These are phyloP conservation scores for zebrafish (Danio rerio) DNA, from an alignment of 2,113 vertebrate species.

Conservation along the genomic window DNA sequence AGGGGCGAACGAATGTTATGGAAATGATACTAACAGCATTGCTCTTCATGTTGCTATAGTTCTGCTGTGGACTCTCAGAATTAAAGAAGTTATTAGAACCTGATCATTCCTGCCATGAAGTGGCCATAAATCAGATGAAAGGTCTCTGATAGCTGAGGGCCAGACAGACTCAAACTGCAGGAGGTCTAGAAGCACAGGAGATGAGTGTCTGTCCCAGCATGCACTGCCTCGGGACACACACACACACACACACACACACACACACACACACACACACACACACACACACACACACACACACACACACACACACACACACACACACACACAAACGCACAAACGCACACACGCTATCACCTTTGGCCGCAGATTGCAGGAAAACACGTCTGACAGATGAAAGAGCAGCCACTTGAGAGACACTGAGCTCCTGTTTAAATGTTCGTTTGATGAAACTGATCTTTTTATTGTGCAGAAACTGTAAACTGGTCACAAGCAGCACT, in stretches of 20 bases:
- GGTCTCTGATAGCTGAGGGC: neutral
- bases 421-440: neutral
- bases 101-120: too few relatives aligned
- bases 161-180: neutral
- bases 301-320: neutral
- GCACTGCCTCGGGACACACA: neutral
- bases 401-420: neutral
- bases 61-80: too few relatives aligned
- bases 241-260: neutral
- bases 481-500: neutral
- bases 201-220: slow-evolving; percentile 13
- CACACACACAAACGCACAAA: neutral
- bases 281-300: neutral
- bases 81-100: neutral
- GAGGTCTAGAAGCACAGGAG: neutral
- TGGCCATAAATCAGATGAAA: neutral
- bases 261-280: neutral
- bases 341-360: neutral
- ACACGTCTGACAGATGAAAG: neutral
- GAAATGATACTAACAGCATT: too few relatives aligned
- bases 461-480: neutral
- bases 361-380: neutral
- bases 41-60: too few relatives aligned
- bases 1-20: too few relatives aligned
- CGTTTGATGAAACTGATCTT: too few relatives aligned